A percentile compares a stretch with the other conserved stretches of the same genome.
Conservation (phyloP, 2,113 vertebrate species). For the Pseudorectes ferrugineus region DNA sequence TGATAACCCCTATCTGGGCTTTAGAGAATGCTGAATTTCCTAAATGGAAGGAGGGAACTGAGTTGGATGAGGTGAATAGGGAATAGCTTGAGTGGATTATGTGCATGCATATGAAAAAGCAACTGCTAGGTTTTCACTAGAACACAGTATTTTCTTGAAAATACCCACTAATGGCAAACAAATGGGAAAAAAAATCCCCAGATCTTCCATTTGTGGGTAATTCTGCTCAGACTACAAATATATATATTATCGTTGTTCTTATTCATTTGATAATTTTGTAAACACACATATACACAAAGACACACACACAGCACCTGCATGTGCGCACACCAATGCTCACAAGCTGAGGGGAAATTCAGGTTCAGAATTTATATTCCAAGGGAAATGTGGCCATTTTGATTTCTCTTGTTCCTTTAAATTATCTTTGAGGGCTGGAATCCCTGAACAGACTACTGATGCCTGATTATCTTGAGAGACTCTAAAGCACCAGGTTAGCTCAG, state of each 20-base stretch:
- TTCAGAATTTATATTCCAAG: background rate
- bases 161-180: background rate
- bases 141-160: background rate
- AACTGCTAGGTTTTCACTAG: background rate
- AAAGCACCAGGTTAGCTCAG: background rate
- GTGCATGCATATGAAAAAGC: background rate
- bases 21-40: slow-evolving; percentile 46
- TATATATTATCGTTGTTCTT: background rate
- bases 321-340: rapidly evolving
- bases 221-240: background rate
- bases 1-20: slow-evolving; percentile 56
- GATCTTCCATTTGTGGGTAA: background rate
- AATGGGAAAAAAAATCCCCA: background rate
- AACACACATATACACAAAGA: background rate
- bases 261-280: background rate
- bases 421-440: background rate
- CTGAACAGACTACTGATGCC: background rate
- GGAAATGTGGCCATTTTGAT: background rate
- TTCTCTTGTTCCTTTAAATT: background rate
- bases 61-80: background rate
- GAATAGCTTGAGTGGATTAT: slow-evolving; percentile 25
- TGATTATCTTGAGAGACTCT: background rate
- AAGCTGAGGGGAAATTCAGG: background rate
- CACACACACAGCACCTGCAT: rapidly evolving
- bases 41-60: slow-evolving; percentile 8